Evolutionary conservation across 2,113 vertebrate species (phyloP), one percentile per base, ranked within the genome.

Genomic region (Takifugu bimaculatus): DNA sequence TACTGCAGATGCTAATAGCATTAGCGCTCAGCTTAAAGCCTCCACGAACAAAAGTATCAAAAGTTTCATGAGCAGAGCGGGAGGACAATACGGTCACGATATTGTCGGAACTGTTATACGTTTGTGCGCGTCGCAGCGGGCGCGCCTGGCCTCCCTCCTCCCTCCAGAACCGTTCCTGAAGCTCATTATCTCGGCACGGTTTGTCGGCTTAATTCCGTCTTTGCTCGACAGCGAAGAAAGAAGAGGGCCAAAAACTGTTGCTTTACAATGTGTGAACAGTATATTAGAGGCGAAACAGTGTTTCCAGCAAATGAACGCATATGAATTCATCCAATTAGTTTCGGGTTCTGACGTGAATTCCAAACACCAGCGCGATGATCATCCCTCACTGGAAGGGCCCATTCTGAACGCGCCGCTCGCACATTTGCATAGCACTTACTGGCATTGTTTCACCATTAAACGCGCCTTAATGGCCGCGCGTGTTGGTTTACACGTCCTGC

Each of bases 51-150:
- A 1, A 39, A 39, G 35, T 1, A 39, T 13, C 6, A 7, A 5
- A 14, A n/a, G 13, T 4, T 49, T 54, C 61, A n/a, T 56, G 53
- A 69, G 43, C 39, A 43, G 5, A 47, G 32, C 69, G 48, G 6
- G 26, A 60, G 58, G 50, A 61, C 65, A 53, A 81, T 83, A 50
- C 60, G 48, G 62, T 2, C 25, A 55, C 55, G 48, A 70, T 60
- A 62, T 32, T 48, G n/a, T 13, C 39, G 57, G 54, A 43, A 72
- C 44, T 58, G 45, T 52, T 27, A 64, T 75, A 29, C 57, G 57
- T 66, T 50, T 76, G 66, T 74, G 50, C 45, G 39, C 57, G 52
- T 26, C 55, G 42, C 42, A 28, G 55, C 60, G 28, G 63, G 53
- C 3, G 4, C 59, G 26, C 45, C 7, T 48, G 4, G 1, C 53